Percentiles rank a stretch among this genome's conserved stretches.
Conservation (phyloP, 1,140 invertebrate species). For the Drosophila nannoptera region DNA sequence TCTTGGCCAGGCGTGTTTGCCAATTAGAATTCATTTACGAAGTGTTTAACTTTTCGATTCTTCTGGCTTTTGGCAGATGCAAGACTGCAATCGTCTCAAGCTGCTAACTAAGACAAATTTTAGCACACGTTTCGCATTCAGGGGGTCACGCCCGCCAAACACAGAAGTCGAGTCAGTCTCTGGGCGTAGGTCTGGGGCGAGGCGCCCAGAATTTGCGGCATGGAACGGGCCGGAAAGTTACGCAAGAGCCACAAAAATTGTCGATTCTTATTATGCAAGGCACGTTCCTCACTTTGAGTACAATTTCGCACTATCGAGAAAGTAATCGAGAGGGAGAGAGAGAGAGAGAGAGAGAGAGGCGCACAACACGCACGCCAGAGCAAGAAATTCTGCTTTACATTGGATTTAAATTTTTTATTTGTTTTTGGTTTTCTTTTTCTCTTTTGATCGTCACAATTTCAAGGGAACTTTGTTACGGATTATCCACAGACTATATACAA, state of each 20-base stretch:
- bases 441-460: not conserved
- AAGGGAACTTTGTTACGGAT: not conserved
- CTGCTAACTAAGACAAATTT: conserved; percentile 57
- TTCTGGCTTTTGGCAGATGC: conserved; percentile 31
- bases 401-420: too few species aligned
- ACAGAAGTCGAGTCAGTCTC: not conserved
- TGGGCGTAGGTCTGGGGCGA: conserved; percentile 17
- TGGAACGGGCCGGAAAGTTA: conserved; percentile 15
- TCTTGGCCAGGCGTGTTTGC: conserved; percentile 43
- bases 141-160: conserved; percentile 10
- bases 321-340: conserved; percentile 15
- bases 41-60: conserved; percentile 51
- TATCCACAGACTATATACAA: too few species aligned
- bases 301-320: conserved; percentile 25
- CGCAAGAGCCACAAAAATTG: conserved; percentile 27
- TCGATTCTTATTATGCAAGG: conserved; percentile 17
- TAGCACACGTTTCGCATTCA: conserved; percentile 51
- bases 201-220: conserved; percentile 22
- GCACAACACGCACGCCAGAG: not conserved
- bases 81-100: conserved; percentile 48
- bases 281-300: conserved; percentile 6
- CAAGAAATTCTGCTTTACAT: not conserved
- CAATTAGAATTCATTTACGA: conserved; percentile 60
- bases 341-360: too few species aligned
- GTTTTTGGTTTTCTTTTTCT: not conserved